Evolutionary conservation across 2,888 invertebrate species (phyloP).

Genomic region (Ypsolopha scabrella): DNA sequence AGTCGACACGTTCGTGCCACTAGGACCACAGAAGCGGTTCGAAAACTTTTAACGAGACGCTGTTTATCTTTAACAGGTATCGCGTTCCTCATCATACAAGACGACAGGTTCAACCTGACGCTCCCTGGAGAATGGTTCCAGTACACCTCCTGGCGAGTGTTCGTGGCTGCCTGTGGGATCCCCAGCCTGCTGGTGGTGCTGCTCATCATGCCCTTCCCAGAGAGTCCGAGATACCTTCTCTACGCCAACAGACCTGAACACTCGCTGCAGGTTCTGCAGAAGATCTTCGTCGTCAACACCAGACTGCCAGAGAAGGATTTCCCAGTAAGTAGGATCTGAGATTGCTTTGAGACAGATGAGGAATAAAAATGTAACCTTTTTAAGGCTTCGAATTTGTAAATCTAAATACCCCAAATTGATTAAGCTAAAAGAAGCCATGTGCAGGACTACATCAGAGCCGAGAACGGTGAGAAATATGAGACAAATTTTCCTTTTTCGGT

Average conservation of each 20-base stretch:
- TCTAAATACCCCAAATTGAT: too few relatives aligned
- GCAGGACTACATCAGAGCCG: too few relatives aligned
- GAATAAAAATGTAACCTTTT: too few relatives aligned
- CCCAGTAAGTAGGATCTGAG: conserved; percentile 51
- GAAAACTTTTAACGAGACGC: too few relatives aligned
- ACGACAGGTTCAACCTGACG: conserved; percentile 41
- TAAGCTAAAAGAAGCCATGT: too few relatives aligned
- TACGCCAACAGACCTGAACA: conserved; percentile 57
- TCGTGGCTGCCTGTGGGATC: conserved; percentile 71
- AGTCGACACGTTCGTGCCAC: background rate
- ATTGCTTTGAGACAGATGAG: background rate
- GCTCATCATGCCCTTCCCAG: conserved; percentile 64
- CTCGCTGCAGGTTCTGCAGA: conserved; percentile 63
- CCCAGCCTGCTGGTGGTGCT: conserved; percentile 66
- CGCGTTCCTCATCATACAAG: conserved; percentile 56
- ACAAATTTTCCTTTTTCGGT: too few relatives aligned
- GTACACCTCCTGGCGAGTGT: conserved; percentile 74
- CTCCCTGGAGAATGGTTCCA: conserved; percentile 33
- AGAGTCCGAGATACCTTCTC: conserved; percentile 69
- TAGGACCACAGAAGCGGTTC: background rate
- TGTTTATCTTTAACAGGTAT: conserved; percentile 33
- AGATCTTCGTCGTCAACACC: conserved; percentile 67
- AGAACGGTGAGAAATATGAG: too few relatives aligned
- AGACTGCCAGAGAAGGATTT: conserved; percentile 55
- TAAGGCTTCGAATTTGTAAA: too few relatives aligned